Percentiles rank a stretch among this genome's conserved stretches.
Conservation (phyloP, 1,140 invertebrate genomes). For the Drosophila nigromelanica region DNA sequence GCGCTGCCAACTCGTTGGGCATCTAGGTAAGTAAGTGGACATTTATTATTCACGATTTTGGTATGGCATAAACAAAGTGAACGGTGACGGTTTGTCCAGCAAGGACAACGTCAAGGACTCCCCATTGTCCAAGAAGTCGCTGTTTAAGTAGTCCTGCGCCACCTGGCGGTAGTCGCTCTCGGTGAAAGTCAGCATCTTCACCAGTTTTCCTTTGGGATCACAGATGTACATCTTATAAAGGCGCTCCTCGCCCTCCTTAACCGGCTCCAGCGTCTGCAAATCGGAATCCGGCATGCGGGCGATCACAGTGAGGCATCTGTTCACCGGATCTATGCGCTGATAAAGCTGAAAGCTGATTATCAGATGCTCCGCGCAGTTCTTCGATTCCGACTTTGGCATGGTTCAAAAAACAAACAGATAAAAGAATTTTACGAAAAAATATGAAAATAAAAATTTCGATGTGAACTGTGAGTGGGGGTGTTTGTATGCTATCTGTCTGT, state of each 20-base stretch:
- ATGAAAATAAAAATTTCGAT: conserved; percentile 1
- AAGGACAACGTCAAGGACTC: not conserved
- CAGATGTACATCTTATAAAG: not conserved
- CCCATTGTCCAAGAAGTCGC: not conserved
- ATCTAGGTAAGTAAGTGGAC: not conserved
- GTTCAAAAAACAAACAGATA: not conserved
- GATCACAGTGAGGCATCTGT: not conserved
- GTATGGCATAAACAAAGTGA: not conserved
- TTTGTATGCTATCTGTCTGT: not conserved
- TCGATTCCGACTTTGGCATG: not conserved
- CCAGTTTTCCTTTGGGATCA: not conserved
- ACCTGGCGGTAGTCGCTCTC: not conserved
- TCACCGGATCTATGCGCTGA: not conserved
- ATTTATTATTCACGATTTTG: not conserved
- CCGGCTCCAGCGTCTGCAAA: not conserved
- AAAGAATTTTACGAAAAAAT: too few relatives aligned
- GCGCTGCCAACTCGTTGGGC: not conserved
- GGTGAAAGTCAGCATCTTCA: not conserved
- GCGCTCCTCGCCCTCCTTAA: not conserved
- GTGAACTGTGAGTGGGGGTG: not conserved
- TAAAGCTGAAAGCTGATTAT: not conserved
- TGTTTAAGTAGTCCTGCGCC: not conserved
- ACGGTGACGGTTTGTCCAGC: too few relatives aligned
- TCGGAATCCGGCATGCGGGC: not conserved
- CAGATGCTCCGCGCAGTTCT: not conserved